A percentile compares a stretch with the other conserved stretches of the same genome.
phyloP scores from a whole-genome alignment of 2,888 invertebrate species.

The Gymnocheta viridis region DNA sequence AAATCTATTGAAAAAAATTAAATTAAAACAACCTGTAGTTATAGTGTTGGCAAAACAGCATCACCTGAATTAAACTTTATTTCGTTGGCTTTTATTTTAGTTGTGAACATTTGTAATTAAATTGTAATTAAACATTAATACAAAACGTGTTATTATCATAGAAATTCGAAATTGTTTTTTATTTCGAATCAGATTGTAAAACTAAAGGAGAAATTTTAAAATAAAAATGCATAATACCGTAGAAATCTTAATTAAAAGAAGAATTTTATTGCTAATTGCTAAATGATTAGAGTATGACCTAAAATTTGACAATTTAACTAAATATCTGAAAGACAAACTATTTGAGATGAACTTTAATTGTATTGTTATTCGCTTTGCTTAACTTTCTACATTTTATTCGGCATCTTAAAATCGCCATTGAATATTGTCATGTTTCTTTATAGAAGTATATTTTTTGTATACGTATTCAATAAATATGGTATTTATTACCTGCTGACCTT shows the following conservation, averaged over 20 bases:
- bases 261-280: not conserved
- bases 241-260: slow-evolving; percentile 23
- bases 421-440: not conserved
- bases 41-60: slow-evolving; percentile 32
- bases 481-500: slow-evolving; percentile 40
- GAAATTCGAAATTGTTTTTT: slow-evolving; percentile 3
- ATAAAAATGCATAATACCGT: not conserved
- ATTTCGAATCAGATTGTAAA: slow-evolving; percentile 16
- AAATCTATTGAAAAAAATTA: slow-evolving; percentile 16
- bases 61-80: slow-evolving; percentile 53
- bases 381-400: not conserved
- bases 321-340: not conserved
- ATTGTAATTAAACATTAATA: slow-evolving; percentile 69
- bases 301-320: not conserved
- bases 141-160: slow-evolving; percentile 62
- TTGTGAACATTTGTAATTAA: slow-evolving; percentile 66
- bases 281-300: not conserved
- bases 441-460: not conserved
- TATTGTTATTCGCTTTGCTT: not conserved
- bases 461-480: not conserved
- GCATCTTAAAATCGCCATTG: not conserved
- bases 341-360: not conserved
- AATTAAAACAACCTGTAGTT: slow-evolving; percentile 59
- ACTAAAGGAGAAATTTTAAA: slow-evolving; percentile 20
- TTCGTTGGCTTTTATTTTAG: slow-evolving; percentile 37